phyloP scores from a whole-genome alignment of 2,113 vertebrate species.

The Brachirus orientalis region DNA sequence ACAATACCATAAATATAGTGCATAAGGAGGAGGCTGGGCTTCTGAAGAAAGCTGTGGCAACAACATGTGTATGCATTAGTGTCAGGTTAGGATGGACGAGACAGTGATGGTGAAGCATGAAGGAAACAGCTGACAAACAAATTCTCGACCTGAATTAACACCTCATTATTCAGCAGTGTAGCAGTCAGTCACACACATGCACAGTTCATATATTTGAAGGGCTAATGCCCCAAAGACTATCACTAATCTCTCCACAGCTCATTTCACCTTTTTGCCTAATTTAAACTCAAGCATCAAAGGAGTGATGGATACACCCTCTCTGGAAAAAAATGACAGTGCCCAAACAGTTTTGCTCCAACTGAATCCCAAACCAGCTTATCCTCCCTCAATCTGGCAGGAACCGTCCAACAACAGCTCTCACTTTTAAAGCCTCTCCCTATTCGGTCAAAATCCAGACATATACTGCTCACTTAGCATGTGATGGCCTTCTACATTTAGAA shows the following conservation, averaged over 20 bases:
- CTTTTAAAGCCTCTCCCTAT: constrained; percentile 63
- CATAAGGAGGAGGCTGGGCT: not conserved
- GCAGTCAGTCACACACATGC: constrained; percentile 3
- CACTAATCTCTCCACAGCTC: constrained; percentile 48
- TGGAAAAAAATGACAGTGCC: constrained; percentile 49
- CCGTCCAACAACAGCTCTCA: constrained; percentile 57
- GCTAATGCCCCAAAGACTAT: constrained; percentile 36
- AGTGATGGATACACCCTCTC: constrained; percentile 45
- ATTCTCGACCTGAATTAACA: not conserved
- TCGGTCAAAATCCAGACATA: constrained; percentile 59
- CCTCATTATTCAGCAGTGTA: constrained; percentile 3
- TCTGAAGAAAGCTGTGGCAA: not conserved
- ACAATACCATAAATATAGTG: not conserved
- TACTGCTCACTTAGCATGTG: constrained; percentile 40
- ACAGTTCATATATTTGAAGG: not conserved
- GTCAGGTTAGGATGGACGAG: not conserved
- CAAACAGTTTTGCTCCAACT: constrained; percentile 50
- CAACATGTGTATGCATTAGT: not conserved
- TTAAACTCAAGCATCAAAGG: constrained; percentile 64
- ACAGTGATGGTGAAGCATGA: not conserved
- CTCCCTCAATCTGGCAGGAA: constrained; percentile 59
- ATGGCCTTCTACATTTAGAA: constrained; percentile 25
- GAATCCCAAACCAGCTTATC: constrained; percentile 61
- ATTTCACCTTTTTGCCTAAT: constrained; percentile 57
- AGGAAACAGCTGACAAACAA: constrained; percentile 4